A percentile compares a stretch with the other conserved stretches of the same genome.
phyloP scores from a whole-genome alignment of 2,113 vertebrate genomes.

The Galeopterus variegatus region DNA sequence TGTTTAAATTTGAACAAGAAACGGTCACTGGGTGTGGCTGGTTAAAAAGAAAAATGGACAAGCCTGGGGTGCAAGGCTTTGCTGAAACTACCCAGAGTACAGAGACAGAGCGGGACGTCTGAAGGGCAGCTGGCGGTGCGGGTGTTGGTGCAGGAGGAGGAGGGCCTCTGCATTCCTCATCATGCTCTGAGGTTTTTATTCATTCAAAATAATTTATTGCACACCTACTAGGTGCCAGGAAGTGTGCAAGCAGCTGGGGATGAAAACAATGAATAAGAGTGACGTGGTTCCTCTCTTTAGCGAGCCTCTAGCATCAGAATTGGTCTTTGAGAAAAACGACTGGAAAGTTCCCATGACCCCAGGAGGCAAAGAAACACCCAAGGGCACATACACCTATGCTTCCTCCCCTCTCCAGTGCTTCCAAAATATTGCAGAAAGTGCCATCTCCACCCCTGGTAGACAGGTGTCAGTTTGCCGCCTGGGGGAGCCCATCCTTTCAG shows the following conservation, averaged over 20 bases:
- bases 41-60: neutral
- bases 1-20: conserved; percentile 64
- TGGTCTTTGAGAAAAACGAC: neutral
- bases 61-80: neutral
- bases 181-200: neutral
- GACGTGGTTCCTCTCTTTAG: rapidly evolving
- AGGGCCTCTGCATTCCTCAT: neutral
- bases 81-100: neutral
- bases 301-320: neutral
- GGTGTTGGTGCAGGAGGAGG: neutral
- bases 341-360: neutral
- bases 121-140: neutral
- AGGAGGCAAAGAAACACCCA: neutral
- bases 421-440: neutral
- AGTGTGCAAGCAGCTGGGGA: neutral
- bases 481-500: neutral
- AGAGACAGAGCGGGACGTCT: neutral
- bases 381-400: neutral
- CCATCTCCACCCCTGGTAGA: too few species aligned
- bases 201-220: neutral
- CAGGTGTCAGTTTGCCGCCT: neutral
- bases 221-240: neutral
- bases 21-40: neutral
- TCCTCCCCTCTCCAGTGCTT: neutral
- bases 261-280: neutral